Base-by-base conservation (phyloP, 2,888 invertebrate genomes). In the Cyclophora punctaria region DNA sequence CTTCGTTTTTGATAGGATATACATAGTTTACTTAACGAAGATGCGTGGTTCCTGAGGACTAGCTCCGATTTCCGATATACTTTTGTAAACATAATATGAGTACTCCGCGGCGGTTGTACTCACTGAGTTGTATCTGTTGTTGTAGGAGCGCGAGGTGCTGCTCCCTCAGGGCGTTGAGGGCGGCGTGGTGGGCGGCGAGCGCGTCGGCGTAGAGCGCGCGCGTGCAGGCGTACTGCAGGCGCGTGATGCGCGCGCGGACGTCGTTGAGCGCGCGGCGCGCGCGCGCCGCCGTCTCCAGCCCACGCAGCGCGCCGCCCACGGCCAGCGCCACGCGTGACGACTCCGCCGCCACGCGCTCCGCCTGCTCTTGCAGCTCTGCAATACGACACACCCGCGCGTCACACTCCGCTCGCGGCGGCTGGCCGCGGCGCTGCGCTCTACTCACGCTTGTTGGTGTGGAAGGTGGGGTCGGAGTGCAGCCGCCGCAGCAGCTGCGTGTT, bases 331-430 rank as follows among this genome's bases (percentile, higher is more conserved):
- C 77, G 48, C 82, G 88, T 64, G 89, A 84, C 55, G 90, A 88
- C 44, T 83, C 80, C 57, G 87, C 86, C 61, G 89, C 90, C 58
- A 90, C 81, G 37, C 78, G 78, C 58, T 93, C 92, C 72, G 92
- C 71, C 71, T 92, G 92, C 57, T 89, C 86, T 75, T 92, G 91
- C 67, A 91, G 77, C 49, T 88, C 92, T 92, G 74, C 34, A 56
- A 52, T 20, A 20, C 20, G 20, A 43, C 44, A 44, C 33, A 20
- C 44, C 7, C 43, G 40, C 44, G 7, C 44, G 5, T 3, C 44
- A 2, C 44, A 20, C n/a, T 4, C n/a, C 42, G 42, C 42, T 42
- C 44, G 43, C 34, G 34, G 5, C 6, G 20, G 20, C 20, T 20
- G 20, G 20, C 20, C 20, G 20, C 34, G 44, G 46, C 5, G 5